Conservation (phyloP, 2,113 vertebrate genomes). For the Cavia porcellus region DNA sequence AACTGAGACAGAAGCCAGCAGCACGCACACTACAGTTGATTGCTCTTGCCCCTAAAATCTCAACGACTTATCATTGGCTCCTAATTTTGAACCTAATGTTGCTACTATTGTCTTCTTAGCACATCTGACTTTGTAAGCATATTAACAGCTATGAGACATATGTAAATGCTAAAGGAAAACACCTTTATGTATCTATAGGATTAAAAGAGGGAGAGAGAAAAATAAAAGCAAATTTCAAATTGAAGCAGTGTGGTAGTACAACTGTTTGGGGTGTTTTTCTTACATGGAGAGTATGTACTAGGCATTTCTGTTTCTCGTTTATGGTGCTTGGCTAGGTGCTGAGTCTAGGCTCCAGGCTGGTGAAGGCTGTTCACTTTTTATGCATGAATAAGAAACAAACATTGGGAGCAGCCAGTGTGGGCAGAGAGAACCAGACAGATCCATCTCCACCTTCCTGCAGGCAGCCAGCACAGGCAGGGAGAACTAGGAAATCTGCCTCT, state of each 20-base stretch:
- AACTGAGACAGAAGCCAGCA: not conserved
- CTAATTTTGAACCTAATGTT: not conserved
- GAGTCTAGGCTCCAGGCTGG: not conserved
- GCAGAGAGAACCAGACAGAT: too few species aligned
- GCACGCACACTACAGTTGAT: not conserved
- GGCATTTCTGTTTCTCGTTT: not conserved
- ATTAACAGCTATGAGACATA: not conserved
- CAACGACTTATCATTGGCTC: constrained; percentile 36
- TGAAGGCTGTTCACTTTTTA: not conserved
- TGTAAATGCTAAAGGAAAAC: not conserved
- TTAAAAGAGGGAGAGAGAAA: not conserved
- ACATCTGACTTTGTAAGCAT: constrained; percentile 29
- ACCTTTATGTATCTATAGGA: not conserved
- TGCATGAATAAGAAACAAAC: not conserved
- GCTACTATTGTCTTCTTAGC: constrained; percentile 1
- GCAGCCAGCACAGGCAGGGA: too few species aligned
- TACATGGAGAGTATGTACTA: not conserved
- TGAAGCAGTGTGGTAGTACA: not conserved
- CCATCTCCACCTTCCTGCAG: too few species aligned
- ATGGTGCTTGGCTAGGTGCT: not conserved
- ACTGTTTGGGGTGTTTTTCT: not conserved
- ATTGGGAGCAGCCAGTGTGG: too few species aligned
- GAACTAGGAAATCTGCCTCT: too few species aligned
- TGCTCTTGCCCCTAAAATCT: not conserved
- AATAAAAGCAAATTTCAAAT: constrained; percentile 28